Evolutionary conservation across 2,113 vertebrate species (phyloP).

Genomic region (Lophotis ruficrista): DNA sequence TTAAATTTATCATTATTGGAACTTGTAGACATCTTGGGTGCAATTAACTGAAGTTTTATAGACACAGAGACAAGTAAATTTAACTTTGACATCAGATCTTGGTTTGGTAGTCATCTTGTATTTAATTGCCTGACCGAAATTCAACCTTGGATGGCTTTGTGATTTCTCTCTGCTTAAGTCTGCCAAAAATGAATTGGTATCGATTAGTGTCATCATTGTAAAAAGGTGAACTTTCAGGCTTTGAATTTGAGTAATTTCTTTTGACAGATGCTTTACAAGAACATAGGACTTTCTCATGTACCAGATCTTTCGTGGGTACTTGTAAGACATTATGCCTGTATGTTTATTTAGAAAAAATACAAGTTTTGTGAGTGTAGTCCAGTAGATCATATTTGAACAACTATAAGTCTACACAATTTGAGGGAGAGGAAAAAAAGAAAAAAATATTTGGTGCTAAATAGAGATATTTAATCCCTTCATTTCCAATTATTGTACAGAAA

Average conservation of each 20-base stretch:
- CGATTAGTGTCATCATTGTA: neutral
- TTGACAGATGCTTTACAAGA: neutral
- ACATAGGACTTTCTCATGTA: neutral
- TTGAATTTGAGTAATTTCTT: neutral
- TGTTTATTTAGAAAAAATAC: neutral
- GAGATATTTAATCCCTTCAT: neutral
- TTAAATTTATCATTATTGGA: neutral
- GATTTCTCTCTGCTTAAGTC: neutral
- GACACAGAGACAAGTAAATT: neutral
- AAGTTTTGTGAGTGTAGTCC: neutral
- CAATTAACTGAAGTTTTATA: neutral
- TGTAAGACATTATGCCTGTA: neutral
- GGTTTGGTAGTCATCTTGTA: neutral
- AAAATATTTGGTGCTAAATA: neutral
- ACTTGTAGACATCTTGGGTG: neutral
- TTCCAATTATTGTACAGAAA: neutral
- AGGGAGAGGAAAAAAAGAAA: too few species aligned
- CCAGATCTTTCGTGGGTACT: neutral
- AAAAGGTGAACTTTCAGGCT: neutral
- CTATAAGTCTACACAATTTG: neutral
- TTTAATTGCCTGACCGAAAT: neutral
- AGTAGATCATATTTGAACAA: neutral
- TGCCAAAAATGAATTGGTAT: slow-evolving; percentile 4
- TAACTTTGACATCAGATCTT: neutral
- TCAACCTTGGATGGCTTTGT: neutral